These are phyloP conservation scores for Onychomys leucogaster DNA, from an alignment of 2,797 vertebrate genomes.

Conservation along the genomic window DNA sequence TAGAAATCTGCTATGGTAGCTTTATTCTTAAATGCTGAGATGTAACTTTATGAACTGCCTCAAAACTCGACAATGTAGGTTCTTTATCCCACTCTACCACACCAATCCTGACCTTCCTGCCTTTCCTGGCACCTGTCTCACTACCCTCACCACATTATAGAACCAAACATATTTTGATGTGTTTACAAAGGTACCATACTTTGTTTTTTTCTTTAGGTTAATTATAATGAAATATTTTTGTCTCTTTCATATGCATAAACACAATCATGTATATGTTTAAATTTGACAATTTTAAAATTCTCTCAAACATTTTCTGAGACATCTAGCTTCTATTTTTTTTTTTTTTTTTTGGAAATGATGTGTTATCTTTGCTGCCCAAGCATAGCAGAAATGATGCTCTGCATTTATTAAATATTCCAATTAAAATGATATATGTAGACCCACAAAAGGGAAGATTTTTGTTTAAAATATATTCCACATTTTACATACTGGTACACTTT, in stretches of 20 bases:
- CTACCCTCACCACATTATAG: rapidly evolving
- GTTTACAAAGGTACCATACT: neutral
- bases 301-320: neutral
- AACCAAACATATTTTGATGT: neutral
- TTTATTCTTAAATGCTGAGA: neutral
- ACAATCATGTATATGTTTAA: neutral
- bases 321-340: neutral
- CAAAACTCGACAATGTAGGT: neutral
- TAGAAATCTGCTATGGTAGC: neutral
- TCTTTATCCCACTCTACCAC: neutral
- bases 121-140: neutral
- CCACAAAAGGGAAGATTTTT: neutral
- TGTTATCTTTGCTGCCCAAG: neutral
- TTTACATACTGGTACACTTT: neutral
- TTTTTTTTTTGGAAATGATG: neutral
- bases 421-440: constrained; percentile 1
- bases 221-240: neutral
- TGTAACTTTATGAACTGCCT: neutral
- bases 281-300: neutral
- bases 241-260: neutral
- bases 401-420: constrained; percentile 37
- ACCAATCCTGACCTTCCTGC: neutral
- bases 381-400: neutral
- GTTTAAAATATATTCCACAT: neutral
- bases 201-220: neutral